Evolutionary conservation across 1,140 invertebrate genomes (phyloP).

Genomic region (Bombus sylvicola): DNA sequence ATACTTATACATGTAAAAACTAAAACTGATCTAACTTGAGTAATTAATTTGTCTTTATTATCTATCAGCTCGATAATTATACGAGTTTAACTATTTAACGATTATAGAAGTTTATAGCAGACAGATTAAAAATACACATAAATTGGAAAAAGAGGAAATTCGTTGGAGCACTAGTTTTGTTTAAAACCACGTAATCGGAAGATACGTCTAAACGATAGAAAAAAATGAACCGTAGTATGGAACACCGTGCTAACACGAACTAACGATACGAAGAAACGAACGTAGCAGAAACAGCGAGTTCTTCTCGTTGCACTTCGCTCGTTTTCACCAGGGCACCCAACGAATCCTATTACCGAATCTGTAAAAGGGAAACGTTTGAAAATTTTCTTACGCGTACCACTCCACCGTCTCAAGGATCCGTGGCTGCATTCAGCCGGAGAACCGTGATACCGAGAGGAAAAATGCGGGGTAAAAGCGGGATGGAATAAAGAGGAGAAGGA

Average conservation of each 20-base stretch:
- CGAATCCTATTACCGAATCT: conserved; percentile 1
- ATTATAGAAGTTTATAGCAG: too few relatives aligned
- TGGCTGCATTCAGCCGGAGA: not conserved
- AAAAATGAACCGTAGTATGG: not conserved
- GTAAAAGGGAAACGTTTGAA: not conserved
- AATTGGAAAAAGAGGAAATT: too few relatives aligned
- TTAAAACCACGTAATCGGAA: not conserved
- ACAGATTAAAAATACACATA: too few relatives aligned
- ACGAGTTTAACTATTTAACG: too few relatives aligned
- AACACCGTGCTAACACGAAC: not conserved
- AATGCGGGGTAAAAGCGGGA: not conserved
- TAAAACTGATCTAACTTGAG: too few relatives aligned
- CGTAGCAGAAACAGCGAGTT: not conserved
- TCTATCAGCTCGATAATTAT: too few relatives aligned
- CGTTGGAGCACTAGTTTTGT: not conserved
- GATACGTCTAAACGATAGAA: not conserved
- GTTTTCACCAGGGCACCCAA: not conserved
- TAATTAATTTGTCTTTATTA: too few relatives aligned
- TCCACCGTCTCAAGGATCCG: not conserved
- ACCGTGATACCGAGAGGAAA: not conserved
- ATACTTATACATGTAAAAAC: too few relatives aligned
- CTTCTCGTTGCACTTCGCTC: not conserved
- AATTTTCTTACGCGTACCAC: not conserved
- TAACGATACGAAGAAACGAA: not conserved
- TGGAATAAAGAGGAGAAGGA: not conserved